These are phyloP conservation scores for Agrotis clavis DNA, from an alignment of 2,888 invertebrate genomes.

Conservation along the genomic window DNA sequence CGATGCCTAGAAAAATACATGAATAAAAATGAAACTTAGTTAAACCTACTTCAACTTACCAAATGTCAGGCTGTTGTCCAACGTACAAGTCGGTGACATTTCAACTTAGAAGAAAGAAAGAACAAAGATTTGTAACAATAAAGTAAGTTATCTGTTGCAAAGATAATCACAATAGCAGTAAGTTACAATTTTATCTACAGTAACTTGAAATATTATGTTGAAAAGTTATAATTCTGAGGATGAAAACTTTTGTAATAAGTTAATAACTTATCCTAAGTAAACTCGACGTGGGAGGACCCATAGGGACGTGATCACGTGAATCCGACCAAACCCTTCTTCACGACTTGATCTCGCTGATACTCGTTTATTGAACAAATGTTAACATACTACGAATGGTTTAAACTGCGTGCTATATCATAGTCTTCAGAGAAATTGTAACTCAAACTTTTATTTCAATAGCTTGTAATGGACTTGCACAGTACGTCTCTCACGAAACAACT, in stretches of 20 bases:
- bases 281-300: background rate
- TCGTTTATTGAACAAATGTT: background rate
- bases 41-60: background rate
- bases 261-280: background rate
- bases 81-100: background rate
- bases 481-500: background rate
- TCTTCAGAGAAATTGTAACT: background rate
- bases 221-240: constrained; percentile 2
- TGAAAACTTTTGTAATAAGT: constrained; percentile 11
- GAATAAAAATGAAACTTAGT: no score
- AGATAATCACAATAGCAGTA: constrained; percentile 6
- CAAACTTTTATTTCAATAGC: background rate
- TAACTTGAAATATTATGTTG: constrained; percentile 1
- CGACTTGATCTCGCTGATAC: background rate
- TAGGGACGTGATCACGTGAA: background rate
- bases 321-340: background rate
- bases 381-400: background rate
- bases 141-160: constrained; percentile 13
- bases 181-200: background rate
- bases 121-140: constrained; percentile 8
- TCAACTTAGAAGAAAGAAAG: background rate
- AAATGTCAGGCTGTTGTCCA: background rate
- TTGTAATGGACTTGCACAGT: background rate
- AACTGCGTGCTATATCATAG: background rate
- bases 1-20: no score